phyloP scores from a whole-genome alignment of 2,888 invertebrate species.

The Rhingia rostrata region DNA sequence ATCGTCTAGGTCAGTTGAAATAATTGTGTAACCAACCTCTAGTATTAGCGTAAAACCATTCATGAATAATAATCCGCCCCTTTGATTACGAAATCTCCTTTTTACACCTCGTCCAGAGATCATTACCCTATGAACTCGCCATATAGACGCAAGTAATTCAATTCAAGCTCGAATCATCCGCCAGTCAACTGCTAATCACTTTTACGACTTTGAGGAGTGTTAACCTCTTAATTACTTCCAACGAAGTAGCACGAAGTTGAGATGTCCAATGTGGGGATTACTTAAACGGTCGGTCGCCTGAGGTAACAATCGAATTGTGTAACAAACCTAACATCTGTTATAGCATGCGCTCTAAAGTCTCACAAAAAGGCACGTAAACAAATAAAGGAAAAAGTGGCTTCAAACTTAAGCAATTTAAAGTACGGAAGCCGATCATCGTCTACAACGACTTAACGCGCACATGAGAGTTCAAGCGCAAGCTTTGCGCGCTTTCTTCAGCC shows the following conservation, averaged over 20 bases:
- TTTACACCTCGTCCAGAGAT: no score
- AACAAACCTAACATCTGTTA: constrained; percentile 49
- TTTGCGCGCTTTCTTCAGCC: constrained; percentile 37
- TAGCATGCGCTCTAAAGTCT: constrained; percentile 28
- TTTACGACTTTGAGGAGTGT: constrained; percentile 43
- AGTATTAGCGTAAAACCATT: no score
- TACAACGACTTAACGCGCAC: not conserved
- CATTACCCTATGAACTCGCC: not conserved
- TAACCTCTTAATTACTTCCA: constrained; percentile 68
- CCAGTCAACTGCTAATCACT: constrained; percentile 15
- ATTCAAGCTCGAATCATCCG: constrained; percentile 10
- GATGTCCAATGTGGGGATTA: constrained; percentile 36
- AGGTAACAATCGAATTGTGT: constrained; percentile 53
- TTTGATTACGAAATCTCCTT: no score
- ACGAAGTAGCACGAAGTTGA: constrained; percentile 32
- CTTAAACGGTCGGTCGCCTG: constrained; percentile 26
- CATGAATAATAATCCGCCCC: no score
- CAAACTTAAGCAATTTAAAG: constrained; percentile 39
- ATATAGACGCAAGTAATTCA: constrained; percentile 1
- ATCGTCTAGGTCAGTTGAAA: no score
- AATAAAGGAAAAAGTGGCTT: constrained; percentile 11
- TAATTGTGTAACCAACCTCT: no score
- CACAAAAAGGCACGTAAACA: constrained; percentile 19
- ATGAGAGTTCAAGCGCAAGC: constrained; percentile 22
- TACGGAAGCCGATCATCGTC: constrained; percentile 43